Conservation (phyloP, 2,797 vertebrate species). For the Crax fasciolata region DNA sequence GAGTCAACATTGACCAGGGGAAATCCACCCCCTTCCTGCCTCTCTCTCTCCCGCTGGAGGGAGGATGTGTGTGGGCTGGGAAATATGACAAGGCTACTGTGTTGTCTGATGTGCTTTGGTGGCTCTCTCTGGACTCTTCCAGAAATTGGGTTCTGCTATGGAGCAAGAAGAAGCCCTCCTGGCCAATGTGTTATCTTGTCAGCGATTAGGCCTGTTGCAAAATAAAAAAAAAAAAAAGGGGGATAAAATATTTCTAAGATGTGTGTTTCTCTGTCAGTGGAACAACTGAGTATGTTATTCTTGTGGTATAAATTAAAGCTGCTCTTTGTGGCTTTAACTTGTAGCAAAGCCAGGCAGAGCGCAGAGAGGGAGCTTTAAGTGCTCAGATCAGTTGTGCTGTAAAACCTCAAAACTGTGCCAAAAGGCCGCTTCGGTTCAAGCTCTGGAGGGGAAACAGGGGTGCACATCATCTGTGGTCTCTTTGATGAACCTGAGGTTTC, state of each 20-base stretch:
- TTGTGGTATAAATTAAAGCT: not conserved
- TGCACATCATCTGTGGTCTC: not conserved
- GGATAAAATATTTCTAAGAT: not conserved
- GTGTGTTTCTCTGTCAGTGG: not conserved
- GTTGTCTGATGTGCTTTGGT: not conserved
- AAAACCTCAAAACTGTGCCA: slow-evolving; percentile 1
- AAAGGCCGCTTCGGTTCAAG: not conserved
- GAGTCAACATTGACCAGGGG: not conserved
- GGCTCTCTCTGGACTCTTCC: not conserved
- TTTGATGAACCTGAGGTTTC: not conserved
- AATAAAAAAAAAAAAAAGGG: not conserved
- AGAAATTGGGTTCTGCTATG: not conserved
- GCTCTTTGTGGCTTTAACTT: not conserved
- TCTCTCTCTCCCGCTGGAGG: not conserved
- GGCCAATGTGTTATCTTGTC: fast-evolving
- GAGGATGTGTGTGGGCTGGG: not conserved
- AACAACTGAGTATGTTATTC: not conserved
- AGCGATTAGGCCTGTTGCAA: not conserved
- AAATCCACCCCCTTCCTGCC: not conserved
- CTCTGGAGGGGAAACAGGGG: not conserved
- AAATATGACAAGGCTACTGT: not conserved
- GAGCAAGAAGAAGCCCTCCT: not conserved
- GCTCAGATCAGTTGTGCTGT: not conserved
- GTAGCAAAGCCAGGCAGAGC: not conserved
- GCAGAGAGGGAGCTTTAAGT: not conserved